Percentiles rank a stretch among this genome's conserved stretches.
These are phyloP conservation scores for Amphiprion percula DNA, from an alignment of 2,113 vertebrate species.

Conservation along the genomic window DNA sequence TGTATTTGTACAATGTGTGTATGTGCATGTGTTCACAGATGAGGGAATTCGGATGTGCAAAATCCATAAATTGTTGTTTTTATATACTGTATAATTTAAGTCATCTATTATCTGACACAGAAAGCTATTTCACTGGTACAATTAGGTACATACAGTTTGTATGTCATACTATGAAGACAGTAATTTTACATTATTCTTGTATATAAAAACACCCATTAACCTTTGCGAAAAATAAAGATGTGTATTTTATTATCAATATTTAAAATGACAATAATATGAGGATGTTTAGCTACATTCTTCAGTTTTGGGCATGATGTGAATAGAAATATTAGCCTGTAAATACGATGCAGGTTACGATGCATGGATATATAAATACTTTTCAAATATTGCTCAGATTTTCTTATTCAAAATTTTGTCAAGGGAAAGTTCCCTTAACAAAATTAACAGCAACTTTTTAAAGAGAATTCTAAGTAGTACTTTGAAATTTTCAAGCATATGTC, in stretches of 20 bases:
- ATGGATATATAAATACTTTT: too few species aligned
- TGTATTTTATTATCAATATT: conserved; percentile 26
- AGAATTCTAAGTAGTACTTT: conserved; percentile 4
- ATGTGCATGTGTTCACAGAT: conserved; percentile 7
- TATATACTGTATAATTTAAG: conserved; percentile 16
- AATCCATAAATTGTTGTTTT: conserved; percentile 32
- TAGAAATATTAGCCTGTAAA: conserved; percentile 9
- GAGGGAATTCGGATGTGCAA: neutral
- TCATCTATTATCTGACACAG: conserved; percentile 8
- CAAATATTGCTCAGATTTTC: too few species aligned
- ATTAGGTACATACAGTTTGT: neutral
- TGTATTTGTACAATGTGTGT: conserved; percentile 28
- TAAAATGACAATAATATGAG: conserved; percentile 4
- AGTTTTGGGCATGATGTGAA: neutral
- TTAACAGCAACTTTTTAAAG: neutral
- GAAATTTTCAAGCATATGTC: conserved; percentile 42
- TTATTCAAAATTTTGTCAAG: too few species aligned
- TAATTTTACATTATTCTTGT: neutral
- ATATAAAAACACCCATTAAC: neutral
- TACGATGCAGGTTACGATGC: neutral
- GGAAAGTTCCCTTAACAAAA: too few species aligned
- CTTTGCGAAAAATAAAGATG: conserved; percentile 6
- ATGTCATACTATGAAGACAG: neutral
- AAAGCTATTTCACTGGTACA: neutral
- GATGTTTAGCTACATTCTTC: conserved; percentile 15